Conservation (phyloP, 2,113 vertebrate species). For the Solea senegalensis region DNA sequence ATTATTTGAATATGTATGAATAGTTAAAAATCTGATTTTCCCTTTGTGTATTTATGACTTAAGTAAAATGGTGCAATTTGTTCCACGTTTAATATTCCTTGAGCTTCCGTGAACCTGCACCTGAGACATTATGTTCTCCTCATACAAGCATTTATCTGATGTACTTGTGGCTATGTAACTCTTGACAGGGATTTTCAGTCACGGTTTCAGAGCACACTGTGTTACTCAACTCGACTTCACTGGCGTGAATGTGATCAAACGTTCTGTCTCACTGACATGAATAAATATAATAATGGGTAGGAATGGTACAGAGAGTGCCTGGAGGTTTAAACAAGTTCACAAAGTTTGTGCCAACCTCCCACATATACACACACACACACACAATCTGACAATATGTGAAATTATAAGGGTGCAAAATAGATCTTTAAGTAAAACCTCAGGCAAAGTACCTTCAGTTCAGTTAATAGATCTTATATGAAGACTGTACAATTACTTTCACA, state of each 20-base stretch:
- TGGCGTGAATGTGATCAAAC: constrained; percentile 13
- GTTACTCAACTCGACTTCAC: constrained; percentile 7
- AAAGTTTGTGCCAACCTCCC: not conserved
- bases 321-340: not conserved
- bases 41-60: not conserved
- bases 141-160: constrained; percentile 1
- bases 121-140: constrained; percentile 40
- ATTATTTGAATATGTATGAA: not conserved
- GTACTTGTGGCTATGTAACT: constrained; percentile 6
- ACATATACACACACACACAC: not conserved
- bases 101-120: constrained; percentile 3
- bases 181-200: not conserved
- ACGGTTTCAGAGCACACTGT: constrained; percentile 19
- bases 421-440: not conserved
- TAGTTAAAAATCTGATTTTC: not conserved
- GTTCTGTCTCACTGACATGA: constrained; percentile 20
- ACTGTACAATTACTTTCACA: too few relatives aligned
- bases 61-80: not conserved
- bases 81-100: constrained; percentile 16
- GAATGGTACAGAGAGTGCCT: constrained; percentile 15
- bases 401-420: not conserved
- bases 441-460: too few relatives aligned
- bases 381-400: not conserved
- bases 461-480: too few relatives aligned
- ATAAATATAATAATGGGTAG: constrained; percentile 26